Evolutionary conservation across 2,797 vertebrate species (phyloP).

Genomic region (Sorex maritimensis): DNA sequence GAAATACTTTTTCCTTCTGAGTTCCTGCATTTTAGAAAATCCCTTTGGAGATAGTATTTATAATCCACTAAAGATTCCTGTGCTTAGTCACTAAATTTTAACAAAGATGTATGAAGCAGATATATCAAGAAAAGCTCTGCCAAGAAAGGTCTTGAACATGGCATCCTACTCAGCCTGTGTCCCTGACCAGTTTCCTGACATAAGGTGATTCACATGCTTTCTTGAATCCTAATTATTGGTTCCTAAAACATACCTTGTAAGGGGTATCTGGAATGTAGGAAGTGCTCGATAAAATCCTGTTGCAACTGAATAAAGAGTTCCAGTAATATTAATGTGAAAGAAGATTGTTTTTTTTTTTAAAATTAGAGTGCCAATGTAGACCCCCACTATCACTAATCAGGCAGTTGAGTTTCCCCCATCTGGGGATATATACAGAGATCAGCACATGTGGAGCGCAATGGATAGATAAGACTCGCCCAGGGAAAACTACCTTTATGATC

Average conservation of each 20-base stretch:
- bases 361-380: no score
- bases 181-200: neutral
- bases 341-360: neutral
- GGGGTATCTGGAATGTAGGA: neutral
- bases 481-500: no score
- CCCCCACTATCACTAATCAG: no score
- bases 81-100: neutral
- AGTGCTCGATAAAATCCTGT: neutral
- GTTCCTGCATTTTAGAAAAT: neutral
- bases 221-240: neutral
- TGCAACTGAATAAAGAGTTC: neutral
- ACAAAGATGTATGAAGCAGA: neutral
- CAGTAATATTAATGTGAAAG: constrained; percentile 16
- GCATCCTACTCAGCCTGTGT: neutral
- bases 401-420: no score
- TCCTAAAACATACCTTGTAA: neutral
- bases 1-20: constrained; percentile 41
- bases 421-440: no score
- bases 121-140: neutral
- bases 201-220: neutral
- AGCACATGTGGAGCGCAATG: no score
- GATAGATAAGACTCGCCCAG: no score
- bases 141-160: neutral
- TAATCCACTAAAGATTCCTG: neutral
- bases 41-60: neutral